Base-by-base conservation (phyloP, 2,888 invertebrate species). In the Catonia carolina region DNA sequence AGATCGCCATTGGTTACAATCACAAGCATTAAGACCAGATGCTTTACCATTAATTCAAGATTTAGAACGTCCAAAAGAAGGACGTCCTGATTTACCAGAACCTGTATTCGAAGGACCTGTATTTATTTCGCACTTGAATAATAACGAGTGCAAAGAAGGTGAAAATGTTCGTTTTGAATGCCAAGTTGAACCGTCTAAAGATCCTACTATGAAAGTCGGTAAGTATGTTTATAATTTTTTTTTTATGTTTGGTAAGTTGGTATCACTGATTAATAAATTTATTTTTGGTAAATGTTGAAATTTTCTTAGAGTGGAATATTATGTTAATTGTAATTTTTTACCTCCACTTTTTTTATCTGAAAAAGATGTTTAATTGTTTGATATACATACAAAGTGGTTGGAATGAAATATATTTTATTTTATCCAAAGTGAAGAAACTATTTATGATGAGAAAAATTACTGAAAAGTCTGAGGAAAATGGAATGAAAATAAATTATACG, bases 141-240 rank as follows among this genome's bases (percentile, higher is more conserved):
- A 95, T 69, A 86, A 94, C 45, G 83, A 91, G 66, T 89, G 90
- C 69, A 83, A 83, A 64, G 94, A 94, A 77, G 87, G 87, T 48
- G 91, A 92, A 51, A 89, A 83, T 65, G 89, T 85, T 62, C 91
- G 90, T 74, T 94, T 94, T 66, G 90, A 93, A 73, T 93, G 92
- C 70, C 87, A 87, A 67, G 92, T 94, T 2, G 92, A 94, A 71
- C 94, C 94, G 20, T 86, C 90, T 3, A 86, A 89, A 70, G 94
- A 94, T 73, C 92, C 93, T 4, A 92, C 90, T 1, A 82, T 94
- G 74, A 83, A 84, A 68, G 86, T 93, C 64, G 75, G 72, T 72
- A 61, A 64, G 67, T 59, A 18, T 27, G 22, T 27, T 18, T 41
- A n/a, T n/a, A n/a, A n/a, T 15, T 55, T 7, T 12, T 14, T 39